These are phyloP conservation scores for Pasiphila rectangulata DNA, from an alignment of 2,888 invertebrate species.

Conservation along the genomic window DNA sequence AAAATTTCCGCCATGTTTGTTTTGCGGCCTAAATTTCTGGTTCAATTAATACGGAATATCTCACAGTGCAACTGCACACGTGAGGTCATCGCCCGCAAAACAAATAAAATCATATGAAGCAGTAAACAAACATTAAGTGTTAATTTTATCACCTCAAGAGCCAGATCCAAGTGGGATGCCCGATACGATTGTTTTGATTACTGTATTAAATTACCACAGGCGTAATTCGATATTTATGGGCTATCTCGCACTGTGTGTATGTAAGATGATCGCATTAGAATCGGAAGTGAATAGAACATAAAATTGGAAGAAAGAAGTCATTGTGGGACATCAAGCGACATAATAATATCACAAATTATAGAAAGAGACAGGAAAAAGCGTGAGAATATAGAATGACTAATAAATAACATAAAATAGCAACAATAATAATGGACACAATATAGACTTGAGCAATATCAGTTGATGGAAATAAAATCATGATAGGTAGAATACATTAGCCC, in stretches of 20 bases:
- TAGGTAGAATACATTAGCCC: too few species aligned
- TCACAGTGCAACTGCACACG: constrained; percentile 15
- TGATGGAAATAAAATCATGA: too few species aligned
- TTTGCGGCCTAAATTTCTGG: too few species aligned
- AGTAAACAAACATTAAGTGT: constrained; percentile 49
- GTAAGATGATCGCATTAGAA: constrained; percentile 8
- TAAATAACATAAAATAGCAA: too few species aligned
- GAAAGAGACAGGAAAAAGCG: too few species aligned
- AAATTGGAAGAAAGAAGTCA: neutral
- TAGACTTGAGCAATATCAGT: too few species aligned
- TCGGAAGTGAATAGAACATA: neutral
- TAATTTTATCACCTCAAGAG: constrained; percentile 60
- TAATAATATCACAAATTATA: too few species aligned
- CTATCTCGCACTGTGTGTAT: constrained; percentile 10
- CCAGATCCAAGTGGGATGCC: constrained; percentile 39
- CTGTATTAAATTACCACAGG: constrained; percentile 38
- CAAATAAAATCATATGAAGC: constrained; percentile 49
- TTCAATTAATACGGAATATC: constrained; percentile 3
- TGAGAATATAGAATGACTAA: too few species aligned
- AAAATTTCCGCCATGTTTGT: too few species aligned
- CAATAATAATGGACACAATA: too few species aligned
- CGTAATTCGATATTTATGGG: constrained; percentile 42
- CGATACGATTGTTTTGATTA: constrained; percentile 43
- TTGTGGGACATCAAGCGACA: too few species aligned
- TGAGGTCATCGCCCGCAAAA: constrained; percentile 46